These are phyloP conservation scores for Netelia melanura DNA, from an alignment of 2,888 invertebrate genomes.

Conservation along the genomic window DNA sequence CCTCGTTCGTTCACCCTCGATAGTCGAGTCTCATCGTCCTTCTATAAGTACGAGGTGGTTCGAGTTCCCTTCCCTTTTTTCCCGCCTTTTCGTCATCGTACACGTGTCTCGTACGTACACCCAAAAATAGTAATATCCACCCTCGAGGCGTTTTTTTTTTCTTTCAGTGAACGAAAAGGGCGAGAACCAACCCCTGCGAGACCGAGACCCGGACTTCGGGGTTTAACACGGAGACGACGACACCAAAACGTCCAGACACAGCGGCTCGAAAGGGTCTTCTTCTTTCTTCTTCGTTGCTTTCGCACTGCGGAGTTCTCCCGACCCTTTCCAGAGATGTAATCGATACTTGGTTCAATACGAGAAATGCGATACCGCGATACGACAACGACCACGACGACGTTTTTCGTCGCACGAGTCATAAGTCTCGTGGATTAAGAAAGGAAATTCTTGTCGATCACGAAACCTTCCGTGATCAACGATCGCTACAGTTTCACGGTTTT, in stretches of 20 bases:
- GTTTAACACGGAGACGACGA: conserved; percentile 40
- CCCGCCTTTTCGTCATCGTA: conserved; percentile 5
- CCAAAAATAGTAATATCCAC: conserved; percentile 50
- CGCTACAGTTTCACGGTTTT: neutral
- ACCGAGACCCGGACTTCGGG: neutral
- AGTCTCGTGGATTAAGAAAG: neutral
- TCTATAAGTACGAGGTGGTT: conserved; percentile 15
- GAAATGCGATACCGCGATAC: conserved; percentile 27
- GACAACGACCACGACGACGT: conserved; percentile 9
- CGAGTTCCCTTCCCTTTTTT: neutral
- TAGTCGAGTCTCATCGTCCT: conserved; percentile 17
- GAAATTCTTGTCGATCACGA: neutral
- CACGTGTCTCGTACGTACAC: conserved; percentile 1
- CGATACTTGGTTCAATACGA: conserved; percentile 49
- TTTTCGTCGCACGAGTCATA: neutral
- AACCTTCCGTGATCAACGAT: neutral
- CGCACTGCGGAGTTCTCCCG: neutral
- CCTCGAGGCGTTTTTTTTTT: conserved; percentile 7
- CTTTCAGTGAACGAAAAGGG: conserved; percentile 27
- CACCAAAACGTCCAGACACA: conserved; percentile 59
- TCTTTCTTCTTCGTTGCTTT: conserved; percentile 7
- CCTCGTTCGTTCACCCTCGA: conserved; percentile 38
- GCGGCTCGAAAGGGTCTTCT: conserved; percentile 41
- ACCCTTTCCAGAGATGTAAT: conserved; percentile 55
- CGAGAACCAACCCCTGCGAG: conserved; percentile 21